Base-by-base conservation (phyloP, 2,113 vertebrate species). In the Neofelis nebulosa region DNA sequence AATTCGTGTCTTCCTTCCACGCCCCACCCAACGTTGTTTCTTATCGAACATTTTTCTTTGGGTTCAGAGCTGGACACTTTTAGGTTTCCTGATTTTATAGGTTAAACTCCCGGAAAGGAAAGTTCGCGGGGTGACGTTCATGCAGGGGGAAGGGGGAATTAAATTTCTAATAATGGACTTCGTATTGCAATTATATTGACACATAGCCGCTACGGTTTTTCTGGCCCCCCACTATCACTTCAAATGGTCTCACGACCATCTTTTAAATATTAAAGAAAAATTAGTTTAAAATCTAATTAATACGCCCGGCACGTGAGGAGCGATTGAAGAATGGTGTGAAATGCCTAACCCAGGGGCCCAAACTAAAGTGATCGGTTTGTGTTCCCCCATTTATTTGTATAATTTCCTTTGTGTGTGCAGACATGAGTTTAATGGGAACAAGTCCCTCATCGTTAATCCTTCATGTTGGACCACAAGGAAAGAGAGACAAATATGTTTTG, bases 211-310 rank as follows among this genome's bases (percentile, higher is more conserved):
- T 65, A 82, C 27, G 11, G 0, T 74, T 94, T 95, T 63, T 55
- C 80, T 57, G 38, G 41, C 29, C 4, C 16, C n/a, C 38, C 19
- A 61, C 7, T 36, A 21, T 50, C 1, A 86, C 50, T 57, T 78
- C 45, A 57, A 88, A 41, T 61, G 48, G 10, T 29, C 31, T 76
- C 57, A 31, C 65, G 38, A 66, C 52, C 50, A 74, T 63, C 38
- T 90, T 94, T 82, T 79, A 90, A 76, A 88, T 92, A 63, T 95
- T 65, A 83, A 91, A 90, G 63, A 45, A 85, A 87, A 87, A 45
- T 74, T 74, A 69, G 66, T 65, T 90, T 82, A 81, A 94, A 74
- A 55, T 68, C 38, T 83, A 29, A 80, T 94, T 83, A 91, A 63
- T 94, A 36, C 23, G 36, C 19, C 19, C 0, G 5, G 52, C 61